Conservation (phyloP, 2,888 invertebrate species). For the Mamestra brassicae region DNA sequence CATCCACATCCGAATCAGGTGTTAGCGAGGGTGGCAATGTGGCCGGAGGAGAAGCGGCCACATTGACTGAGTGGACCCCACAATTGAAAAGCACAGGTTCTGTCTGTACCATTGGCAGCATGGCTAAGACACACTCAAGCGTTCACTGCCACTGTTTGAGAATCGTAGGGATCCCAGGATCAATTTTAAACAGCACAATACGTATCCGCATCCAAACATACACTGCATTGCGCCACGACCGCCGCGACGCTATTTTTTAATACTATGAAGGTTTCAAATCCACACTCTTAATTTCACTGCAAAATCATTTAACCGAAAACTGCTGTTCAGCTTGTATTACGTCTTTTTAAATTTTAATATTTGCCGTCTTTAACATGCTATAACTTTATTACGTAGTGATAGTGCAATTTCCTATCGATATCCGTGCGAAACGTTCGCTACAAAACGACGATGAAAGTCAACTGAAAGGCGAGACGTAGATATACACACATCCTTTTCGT, state of each 20-base stretch:
- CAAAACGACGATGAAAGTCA: conserved; percentile 91
- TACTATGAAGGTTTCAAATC: conserved; percentile 71
- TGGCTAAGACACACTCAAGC: conserved; percentile 83
- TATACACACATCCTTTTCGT: conserved; percentile 90
- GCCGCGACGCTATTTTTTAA: conserved; percentile 84
- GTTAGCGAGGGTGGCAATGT: conserved; percentile 87
- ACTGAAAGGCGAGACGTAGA: conserved; percentile 91
- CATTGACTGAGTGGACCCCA: conserved; percentile 82
- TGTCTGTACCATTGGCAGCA: conserved; percentile 89
- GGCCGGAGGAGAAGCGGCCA: conserved; percentile 84
- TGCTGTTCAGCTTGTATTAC: conserved; percentile 64
- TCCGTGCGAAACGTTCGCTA: conserved; percentile 90
- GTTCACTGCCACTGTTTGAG: conserved; percentile 79
- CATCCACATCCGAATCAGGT: conserved; percentile 87
- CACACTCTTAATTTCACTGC: conserved; percentile 67
- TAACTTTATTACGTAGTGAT: conserved; percentile 89
- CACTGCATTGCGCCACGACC: conserved; percentile 90
- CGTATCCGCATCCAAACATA: conserved; percentile 87
- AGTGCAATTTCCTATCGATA: conserved; percentile 89
- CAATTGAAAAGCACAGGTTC: conserved; percentile 86
- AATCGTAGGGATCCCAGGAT: conserved; percentile 78
- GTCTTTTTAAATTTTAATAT: conserved; percentile 70
- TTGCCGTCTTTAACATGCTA: conserved; percentile 77
- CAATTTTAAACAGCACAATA: conserved; percentile 83
- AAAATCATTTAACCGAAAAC: conserved; percentile 58